Evolutionary conservation across 2,113 vertebrate species (phyloP).

Genomic region (Chaetodon trifascialis): DNA sequence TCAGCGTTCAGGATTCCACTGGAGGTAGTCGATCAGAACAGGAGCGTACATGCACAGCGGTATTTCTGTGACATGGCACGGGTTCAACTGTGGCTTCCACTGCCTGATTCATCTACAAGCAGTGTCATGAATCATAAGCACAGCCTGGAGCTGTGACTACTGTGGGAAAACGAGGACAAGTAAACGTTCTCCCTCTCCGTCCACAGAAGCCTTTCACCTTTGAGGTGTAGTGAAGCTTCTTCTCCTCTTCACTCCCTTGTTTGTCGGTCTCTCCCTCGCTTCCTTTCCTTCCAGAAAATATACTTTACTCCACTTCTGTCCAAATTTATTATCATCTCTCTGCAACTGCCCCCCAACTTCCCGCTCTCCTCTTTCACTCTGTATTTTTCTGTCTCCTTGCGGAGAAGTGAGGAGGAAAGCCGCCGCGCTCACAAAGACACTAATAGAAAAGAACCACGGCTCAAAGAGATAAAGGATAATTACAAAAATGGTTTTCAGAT

Average conservation of each 20-base stretch:
- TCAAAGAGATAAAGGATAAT: conserved; percentile 54
- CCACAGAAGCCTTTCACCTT: neutral
- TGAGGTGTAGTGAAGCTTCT: neutral
- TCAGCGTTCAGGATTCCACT: neutral
- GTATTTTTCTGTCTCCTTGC: neutral
- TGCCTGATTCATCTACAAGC: conserved; percentile 34
- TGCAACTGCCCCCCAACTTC: neutral
- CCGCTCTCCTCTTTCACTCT: neutral
- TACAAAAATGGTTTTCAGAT: conserved; percentile 28
- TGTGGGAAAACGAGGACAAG: conserved; percentile 13
- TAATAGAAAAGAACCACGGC: conserved; percentile 19
- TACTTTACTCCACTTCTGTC: conserved; percentile 24
- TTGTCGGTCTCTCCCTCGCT: neutral
- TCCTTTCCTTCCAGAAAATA: conserved; percentile 7
- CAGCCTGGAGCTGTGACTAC: conserved; percentile 13
- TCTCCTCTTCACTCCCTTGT: neutral
- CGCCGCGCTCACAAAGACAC: neutral
- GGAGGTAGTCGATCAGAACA: conserved; percentile 4
- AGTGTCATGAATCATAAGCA: conserved; percentile 27
- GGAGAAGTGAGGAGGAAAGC: neutral
- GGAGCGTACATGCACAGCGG: conserved; percentile 24
- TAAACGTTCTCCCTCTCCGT: neutral
- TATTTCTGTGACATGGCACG: conserved; percentile 10
- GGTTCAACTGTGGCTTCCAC: neutral
- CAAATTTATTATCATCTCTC: conserved; percentile 31